Evolutionary conservation across 2,888 invertebrate species (phyloP), one percentile per base, ranked within the genome.

Genomic region (Cyclophora punctaria): DNA sequence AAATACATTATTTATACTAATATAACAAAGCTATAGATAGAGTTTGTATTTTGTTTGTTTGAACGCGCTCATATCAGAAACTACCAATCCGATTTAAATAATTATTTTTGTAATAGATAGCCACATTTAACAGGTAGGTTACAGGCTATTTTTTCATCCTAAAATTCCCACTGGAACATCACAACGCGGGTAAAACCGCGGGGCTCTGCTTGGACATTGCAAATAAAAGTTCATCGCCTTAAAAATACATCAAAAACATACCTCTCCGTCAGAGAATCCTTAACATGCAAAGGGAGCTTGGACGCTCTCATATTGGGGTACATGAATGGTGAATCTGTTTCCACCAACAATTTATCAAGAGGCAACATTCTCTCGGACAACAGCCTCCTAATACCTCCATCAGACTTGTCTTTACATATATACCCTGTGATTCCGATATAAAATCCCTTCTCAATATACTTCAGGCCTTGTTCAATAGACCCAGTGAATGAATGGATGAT

Each of bases 271-370:
- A 97, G 89, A 56, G 93, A 93, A 73, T 95, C 94, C 87, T 96
- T 96, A 33, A 98, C 95, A 72, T 95, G 94, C 65, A 93, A 85
- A 45, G 97, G 96, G 71, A 98, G 84, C 80, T 98, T 98, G 37
- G 97, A 96, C 56, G 97, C 97, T 72, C 97, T 90, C 57, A 96
- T 96, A 80, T 98, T 96, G 3, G 98, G 97, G 79, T 96, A 98
- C 97, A 98, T 97, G 74, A 97, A 98, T 2, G 98, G 98, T 0
- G 97, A 95, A 82, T 98, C 98, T 0, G 97, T 97, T 82, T 98
- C 97, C 3, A 98, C 94, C 52, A 98, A 80, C 63, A 98, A 81
- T 73, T 93, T 91, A 66, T 98, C 96, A 60, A 98, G 73, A 0
- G 97, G 96, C 67, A 97, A 89, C 48, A 92, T 89, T 49, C 95